Base-by-base conservation (phyloP, 2,113 vertebrate species). In the Odontesthes bonariensis region DNA sequence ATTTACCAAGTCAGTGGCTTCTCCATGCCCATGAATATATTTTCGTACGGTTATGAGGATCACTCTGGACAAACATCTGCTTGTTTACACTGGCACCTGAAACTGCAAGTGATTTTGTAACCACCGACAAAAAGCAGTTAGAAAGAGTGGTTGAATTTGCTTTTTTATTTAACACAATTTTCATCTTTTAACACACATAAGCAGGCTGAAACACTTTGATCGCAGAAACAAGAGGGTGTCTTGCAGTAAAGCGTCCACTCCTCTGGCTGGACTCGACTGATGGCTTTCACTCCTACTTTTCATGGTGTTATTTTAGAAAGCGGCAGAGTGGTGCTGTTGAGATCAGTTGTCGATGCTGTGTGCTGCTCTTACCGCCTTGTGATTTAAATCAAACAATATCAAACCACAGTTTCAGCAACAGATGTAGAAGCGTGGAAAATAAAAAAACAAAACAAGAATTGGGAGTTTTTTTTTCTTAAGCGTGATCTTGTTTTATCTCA, bases 101-200 rank as follows among this genome's bases (percentile, higher is more conserved):
- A 91, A 73, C 89, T 90, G 80, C 86, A 87, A 87, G 80, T 87
- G 79, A 89, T 86, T 86, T 68, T 53, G 58, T 67, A 56, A 73
- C 77, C 73, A 64, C 75, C 73, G 60, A 59, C 49, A 32, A 32
- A 63, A 33, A 57, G 61, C 74, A 82, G 71, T 71, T 67, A 2
- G 47, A 78, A 42, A 35, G 79, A 14, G 65, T 86, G 59, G n/a
- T 57, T 12, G 23, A 14, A 61, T 73, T 54, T n/a, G n/a, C 6
- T 51, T 58, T 32, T 46, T 16, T 35, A 57, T 47, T 4, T 73
- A 47, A 65, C 27, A 27, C 27, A 27, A 2, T 27, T 27, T 27
- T 27, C 27, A 2, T 27, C 27, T 27, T 27, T 27, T 27, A 27
- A 27, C 27, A 27, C 27, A 27, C 27, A 27, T 27, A 27, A 27